Conservation (phyloP, 2,888 invertebrate genomes). For the Pantelozetes paolii region DNA sequence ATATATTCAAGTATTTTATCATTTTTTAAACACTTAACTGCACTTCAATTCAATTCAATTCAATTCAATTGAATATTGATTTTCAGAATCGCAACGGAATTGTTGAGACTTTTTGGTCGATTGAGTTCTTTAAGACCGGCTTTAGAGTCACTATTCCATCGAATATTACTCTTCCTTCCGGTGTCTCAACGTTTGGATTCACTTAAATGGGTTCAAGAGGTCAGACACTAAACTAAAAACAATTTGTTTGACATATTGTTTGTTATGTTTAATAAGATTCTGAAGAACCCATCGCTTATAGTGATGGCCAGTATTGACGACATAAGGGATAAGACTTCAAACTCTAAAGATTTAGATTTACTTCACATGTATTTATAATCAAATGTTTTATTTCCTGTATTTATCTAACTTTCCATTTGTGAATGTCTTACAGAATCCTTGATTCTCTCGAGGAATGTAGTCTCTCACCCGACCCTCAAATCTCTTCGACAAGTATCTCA, state of each 20-base stretch:
- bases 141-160: constrained; percentile 84
- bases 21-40: no score
- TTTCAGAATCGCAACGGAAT: constrained; percentile 84
- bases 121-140: constrained; percentile 76
- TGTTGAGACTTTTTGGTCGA: constrained; percentile 80
- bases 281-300: constrained; percentile 68
- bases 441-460: constrained; percentile 89
- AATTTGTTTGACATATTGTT: neutral
- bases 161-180: constrained; percentile 83
- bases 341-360: constrained; percentile 50
- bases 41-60: no score
- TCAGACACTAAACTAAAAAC: constrained; percentile 46
- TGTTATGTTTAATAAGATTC: constrained; percentile 55
- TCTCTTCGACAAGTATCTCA: constrained; percentile 52
- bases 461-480: constrained; percentile 66
- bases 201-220: constrained; percentile 72
- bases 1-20: constrained; percentile 10
- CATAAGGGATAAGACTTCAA: neutral
- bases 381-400: neutral
- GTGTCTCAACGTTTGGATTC: constrained; percentile 79
- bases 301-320: constrained; percentile 15
- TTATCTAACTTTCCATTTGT: neutral
- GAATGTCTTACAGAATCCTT: constrained; percentile 65
- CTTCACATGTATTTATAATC: constrained; percentile 51
- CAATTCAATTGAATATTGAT: no score